Conservation (phyloP, 2,888 invertebrate species). For the Fragum whitleyi region DNA sequence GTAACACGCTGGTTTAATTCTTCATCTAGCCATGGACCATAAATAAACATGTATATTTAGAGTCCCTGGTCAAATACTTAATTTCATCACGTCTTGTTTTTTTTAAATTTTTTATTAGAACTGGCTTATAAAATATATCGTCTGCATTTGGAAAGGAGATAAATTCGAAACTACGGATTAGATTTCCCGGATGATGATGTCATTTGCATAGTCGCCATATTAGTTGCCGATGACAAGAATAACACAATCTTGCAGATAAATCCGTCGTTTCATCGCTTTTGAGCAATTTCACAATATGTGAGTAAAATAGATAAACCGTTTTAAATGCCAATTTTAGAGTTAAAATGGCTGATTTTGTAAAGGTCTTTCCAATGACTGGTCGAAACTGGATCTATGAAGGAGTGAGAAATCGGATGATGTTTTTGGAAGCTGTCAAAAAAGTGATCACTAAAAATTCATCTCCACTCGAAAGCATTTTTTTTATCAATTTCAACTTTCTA, state of each 20-base stretch:
- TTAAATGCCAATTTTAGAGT: no score
- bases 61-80: no score
- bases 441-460: background rate
- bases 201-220: conserved; percentile 59
- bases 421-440: background rate
- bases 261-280: background rate
- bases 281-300: conserved; percentile 3
- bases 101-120: no score
- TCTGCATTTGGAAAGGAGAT: no score
- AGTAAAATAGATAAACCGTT: background rate
- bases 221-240: conserved; percentile 23
- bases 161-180: conserved; percentile 34
- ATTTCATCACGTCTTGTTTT: no score
- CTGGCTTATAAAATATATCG: background rate
- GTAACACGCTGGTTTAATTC: no score
- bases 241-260: conserved; percentile 6
- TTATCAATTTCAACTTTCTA: no score
- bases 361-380: no score
- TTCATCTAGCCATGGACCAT: no score
- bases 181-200: conserved; percentile 58
- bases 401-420: background rate
- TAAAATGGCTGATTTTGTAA: no score
- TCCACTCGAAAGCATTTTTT: background rate
- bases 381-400: background rate
- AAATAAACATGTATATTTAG: no score